A percentile compares a stretch with the other conserved stretches of the same genome.
Conservation (phyloP, 2,797 vertebrate species). For the Adrianichthys oophorus region DNA sequence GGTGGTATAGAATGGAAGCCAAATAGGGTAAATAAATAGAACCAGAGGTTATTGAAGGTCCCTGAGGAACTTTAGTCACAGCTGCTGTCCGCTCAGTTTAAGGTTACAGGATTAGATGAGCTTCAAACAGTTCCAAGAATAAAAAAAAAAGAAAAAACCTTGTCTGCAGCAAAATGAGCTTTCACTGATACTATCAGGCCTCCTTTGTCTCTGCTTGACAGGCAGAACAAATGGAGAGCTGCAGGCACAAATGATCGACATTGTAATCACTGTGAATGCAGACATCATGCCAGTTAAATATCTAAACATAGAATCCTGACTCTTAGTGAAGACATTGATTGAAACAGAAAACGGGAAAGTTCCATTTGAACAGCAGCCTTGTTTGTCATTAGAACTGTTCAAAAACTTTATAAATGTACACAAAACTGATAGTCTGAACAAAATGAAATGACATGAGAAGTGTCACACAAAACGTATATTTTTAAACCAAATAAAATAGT, state of each 20-base stretch:
- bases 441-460: too few species aligned
- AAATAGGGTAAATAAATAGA: slow-evolving; percentile 36
- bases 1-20: slow-evolving; percentile 20
- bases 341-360: too few species aligned
- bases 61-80: slow-evolving; percentile 29
- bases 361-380: too few species aligned
- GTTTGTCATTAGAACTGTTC: too few species aligned
- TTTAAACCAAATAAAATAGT: too few species aligned
- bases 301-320: neutral
- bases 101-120: slow-evolving; percentile 24
- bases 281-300: slow-evolving; percentile 3
- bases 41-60: slow-evolving; percentile 22
- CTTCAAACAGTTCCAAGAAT: neutral
- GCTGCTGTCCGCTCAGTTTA: slow-evolving; percentile 34
- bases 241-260: slow-evolving; percentile 7
- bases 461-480: too few species aligned
- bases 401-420: too few species aligned
- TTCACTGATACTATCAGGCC: neutral
- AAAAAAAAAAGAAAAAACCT: too few species aligned
- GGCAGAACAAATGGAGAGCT: slow-evolving; percentile 23
- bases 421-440: too few species aligned
- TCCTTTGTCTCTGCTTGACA: slow-evolving; percentile 12
- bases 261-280: neutral
- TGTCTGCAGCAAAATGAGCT: neutral
- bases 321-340: neutral